These are phyloP conservation scores for Peromyscus aztecus DNA, from an alignment of 2,797 vertebrate genomes.

Conservation along the genomic window DNA sequence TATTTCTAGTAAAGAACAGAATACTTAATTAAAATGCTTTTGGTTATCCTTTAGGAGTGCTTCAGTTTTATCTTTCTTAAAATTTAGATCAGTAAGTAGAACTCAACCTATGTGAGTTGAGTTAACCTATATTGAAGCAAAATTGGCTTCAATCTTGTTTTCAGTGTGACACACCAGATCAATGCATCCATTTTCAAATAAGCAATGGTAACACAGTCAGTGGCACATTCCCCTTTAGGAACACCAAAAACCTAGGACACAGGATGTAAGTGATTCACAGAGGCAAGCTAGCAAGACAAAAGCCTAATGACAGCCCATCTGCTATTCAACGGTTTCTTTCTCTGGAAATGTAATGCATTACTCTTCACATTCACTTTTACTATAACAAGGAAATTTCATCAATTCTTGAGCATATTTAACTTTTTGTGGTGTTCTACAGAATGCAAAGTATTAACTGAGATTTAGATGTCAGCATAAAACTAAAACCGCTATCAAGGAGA, in stretches of 20 bases:
- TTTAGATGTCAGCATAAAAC: constrained; percentile 61
- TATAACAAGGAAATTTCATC: constrained; percentile 67
- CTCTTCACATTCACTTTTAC: constrained; percentile 62
- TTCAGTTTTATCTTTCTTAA: constrained; percentile 50
- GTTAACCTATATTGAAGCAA: background rate
- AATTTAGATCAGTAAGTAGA: constrained; percentile 19
- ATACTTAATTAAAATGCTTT: constrained; percentile 41
- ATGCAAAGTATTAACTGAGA: constrained; percentile 71
- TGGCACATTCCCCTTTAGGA: constrained; percentile 26
- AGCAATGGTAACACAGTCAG: constrained; percentile 19
- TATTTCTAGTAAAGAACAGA: constrained; percentile 38
- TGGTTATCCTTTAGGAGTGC: constrained; percentile 22
- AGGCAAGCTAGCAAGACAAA: constrained; percentile 72
- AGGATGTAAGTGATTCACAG: constrained; percentile 54
- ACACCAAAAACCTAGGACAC: constrained; percentile 68
- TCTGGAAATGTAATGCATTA: constrained; percentile 55
- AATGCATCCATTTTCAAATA: constrained; percentile 47
- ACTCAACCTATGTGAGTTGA: background rate
- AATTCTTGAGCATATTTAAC: constrained; percentile 70
- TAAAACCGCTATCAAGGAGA: constrained; percentile 64
- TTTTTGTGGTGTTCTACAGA: constrained; percentile 69
- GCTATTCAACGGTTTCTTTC: constrained; percentile 63
- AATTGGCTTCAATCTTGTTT: constrained; percentile 16
- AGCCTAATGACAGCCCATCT: constrained; percentile 34
- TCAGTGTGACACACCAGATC: constrained; percentile 5